Evolutionary conservation across 2,888 invertebrate species (phyloP).

Genomic region (Stenchaetothrips biformis): DNA sequence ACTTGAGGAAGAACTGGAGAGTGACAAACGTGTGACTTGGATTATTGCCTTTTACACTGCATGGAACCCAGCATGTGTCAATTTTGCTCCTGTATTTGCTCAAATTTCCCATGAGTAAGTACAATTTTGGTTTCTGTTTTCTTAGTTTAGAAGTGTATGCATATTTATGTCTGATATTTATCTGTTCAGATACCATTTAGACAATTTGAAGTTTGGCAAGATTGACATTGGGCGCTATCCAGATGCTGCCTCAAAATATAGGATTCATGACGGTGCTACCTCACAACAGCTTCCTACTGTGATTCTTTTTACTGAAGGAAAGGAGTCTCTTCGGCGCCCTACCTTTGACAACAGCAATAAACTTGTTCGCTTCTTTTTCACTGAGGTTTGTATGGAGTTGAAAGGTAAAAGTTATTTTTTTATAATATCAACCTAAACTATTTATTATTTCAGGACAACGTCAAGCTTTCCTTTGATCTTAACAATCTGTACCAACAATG

Average conservation of each 20-base stretch:
- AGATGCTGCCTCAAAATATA: constrained; percentile 72
- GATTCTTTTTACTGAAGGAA: constrained; percentile 77
- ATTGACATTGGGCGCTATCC: constrained; percentile 90
- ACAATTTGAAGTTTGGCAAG: constrained; percentile 93
- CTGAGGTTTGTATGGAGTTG: constrained; percentile 54
- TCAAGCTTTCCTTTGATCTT: constrained; percentile 82
- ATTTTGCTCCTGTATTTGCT: constrained; percentile 85
- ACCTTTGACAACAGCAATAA: constrained; percentile 75
- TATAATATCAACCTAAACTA: background rate
- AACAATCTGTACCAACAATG: constrained; percentile 78
- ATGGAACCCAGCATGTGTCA: constrained; percentile 95
- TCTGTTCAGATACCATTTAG: constrained; percentile 58
- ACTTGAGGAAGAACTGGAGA: constrained; percentile 74
- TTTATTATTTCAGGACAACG: constrained; percentile 65
- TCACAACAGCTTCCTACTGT: constrained; percentile 91
- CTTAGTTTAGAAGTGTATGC: constrained; percentile 1
- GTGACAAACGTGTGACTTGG: constrained; percentile 71
- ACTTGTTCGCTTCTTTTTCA: constrained; percentile 61
- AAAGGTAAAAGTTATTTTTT: background rate
- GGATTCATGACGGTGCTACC: constrained; percentile 81
- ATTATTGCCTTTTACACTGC: constrained; percentile 89
- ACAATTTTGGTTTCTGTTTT: constrained; percentile 30
- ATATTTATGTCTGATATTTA: background rate
- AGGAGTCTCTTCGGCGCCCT: constrained; percentile 76
- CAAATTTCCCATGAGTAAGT: constrained; percentile 74